Conservation (phyloP, 2,888 invertebrate species). For the Heliconius ethilla region DNA sequence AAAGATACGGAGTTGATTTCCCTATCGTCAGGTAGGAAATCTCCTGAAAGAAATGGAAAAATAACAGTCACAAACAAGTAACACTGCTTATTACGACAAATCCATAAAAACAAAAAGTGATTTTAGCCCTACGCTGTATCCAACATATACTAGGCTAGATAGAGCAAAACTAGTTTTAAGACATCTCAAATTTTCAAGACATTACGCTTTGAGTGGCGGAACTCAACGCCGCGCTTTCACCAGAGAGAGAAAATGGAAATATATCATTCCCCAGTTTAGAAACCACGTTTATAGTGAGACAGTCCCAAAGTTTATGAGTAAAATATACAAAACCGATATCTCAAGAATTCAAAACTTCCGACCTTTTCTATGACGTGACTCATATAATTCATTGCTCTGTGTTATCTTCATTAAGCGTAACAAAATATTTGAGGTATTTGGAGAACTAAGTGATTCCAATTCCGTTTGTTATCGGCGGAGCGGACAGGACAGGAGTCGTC, state of each 20-base stretch:
- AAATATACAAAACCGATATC: neutral
- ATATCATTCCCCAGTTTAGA: neutral
- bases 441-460: slow-evolving; percentile 44
- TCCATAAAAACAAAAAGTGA: too few relatives aligned
- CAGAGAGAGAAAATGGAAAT: neutral
- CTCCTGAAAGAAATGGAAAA: too few relatives aligned
- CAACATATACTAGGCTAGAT: too few relatives aligned
- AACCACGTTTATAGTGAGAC: neutral
- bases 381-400: slow-evolving; percentile 20
- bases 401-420: slow-evolving; percentile 43
- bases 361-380: slow-evolving; percentile 14
- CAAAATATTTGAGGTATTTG: slow-evolving; percentile 49
- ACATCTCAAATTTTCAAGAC: too few relatives aligned
- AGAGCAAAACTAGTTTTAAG: too few relatives aligned
- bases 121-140: too few relatives aligned
- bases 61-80: too few relatives aligned
- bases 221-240: neutral
- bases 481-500: slow-evolving; percentile 74
- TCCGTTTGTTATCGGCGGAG: slow-evolving; percentile 60
- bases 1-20: too few relatives aligned
- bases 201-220: too few relatives aligned
- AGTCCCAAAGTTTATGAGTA: neutral
- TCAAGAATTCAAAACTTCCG: slow-evolving; percentile 12
- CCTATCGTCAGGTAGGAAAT: too few relatives aligned
- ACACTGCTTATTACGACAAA: too few relatives aligned